phyloP scores from a whole-genome alignment of 2,113 vertebrate genomes.

The Tor tambroides region DNA sequence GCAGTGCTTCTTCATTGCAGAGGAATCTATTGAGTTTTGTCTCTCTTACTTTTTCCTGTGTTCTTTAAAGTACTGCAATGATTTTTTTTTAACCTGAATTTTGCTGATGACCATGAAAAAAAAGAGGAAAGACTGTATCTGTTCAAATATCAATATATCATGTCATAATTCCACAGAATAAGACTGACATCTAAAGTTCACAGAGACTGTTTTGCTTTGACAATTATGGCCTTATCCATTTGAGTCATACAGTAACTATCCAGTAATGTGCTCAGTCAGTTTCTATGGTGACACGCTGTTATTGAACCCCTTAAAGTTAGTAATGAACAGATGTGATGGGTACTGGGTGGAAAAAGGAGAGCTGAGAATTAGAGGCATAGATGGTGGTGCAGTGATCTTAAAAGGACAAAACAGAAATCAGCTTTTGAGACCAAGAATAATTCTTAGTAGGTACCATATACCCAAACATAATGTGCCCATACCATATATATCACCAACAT shows the following conservation, averaged over 20 bases:
- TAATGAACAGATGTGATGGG: constrained; percentile 27
- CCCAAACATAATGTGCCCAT: neutral
- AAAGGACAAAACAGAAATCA: neutral
- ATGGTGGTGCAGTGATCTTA: constrained; percentile 1
- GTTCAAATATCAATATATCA: neutral
- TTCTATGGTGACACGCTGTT: constrained; percentile 26
- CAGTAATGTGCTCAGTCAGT: constrained; percentile 16
- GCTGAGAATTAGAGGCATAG: neutral
- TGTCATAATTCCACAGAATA: constrained; percentile 4
- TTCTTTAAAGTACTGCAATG: neutral
- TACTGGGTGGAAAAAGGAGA: constrained; percentile 1
- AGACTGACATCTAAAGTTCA: neutral
- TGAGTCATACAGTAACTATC: constrained; percentile 30
- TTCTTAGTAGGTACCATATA: neutral
- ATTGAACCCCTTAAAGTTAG: constrained; percentile 9
- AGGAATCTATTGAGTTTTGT: constrained; percentile 47
- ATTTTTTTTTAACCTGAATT: constrained; percentile 24
- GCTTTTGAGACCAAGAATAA: too few relatives aligned
- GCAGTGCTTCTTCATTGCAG: constrained; percentile 61
- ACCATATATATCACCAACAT: constrained; percentile 1
- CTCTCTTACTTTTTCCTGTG: constrained; percentile 23
- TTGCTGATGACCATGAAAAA: constrained; percentile 16
- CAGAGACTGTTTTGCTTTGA: constrained; percentile 27
- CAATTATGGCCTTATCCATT: constrained; percentile 31
- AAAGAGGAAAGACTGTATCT: too few relatives aligned